These are phyloP conservation scores for Sander vitreus DNA, from an alignment of 2,113 vertebrate genomes.

Conservation along the genomic window DNA sequence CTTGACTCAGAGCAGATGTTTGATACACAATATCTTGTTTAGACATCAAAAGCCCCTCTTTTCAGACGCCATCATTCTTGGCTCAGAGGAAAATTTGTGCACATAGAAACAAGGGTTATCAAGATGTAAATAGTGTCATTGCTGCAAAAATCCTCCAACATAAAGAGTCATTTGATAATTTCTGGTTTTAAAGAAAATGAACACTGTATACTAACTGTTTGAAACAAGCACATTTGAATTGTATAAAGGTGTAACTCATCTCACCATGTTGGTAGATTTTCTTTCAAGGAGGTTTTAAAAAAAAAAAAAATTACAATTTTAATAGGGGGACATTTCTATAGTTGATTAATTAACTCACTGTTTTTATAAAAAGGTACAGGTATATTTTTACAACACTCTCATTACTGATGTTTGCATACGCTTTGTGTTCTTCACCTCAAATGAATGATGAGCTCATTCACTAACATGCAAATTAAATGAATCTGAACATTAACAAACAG, in stretches of 20 bases:
- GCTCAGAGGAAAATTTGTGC: background rate
- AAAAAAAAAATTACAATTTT: too few species aligned
- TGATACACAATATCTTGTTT: background rate
- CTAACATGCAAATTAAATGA: background rate
- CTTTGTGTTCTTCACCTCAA: background rate
- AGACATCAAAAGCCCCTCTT: background rate
- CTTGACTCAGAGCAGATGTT: background rate
- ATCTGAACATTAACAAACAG: background rate
- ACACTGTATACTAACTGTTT: background rate
- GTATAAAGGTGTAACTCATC: background rate
- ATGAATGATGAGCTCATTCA: background rate
- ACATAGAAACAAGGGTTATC: background rate
- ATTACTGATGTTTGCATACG: background rate
- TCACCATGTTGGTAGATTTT: background rate
- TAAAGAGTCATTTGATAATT: too few species aligned
- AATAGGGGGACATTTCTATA: background rate
- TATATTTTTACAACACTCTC: too few species aligned
- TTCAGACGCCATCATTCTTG: background rate
- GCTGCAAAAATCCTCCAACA: background rate
- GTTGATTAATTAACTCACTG: too few species aligned
- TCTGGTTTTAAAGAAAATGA: background rate
- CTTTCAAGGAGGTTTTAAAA: background rate
- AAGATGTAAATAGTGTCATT: background rate
- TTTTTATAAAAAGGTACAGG: background rate
- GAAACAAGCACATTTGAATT: background rate